Percentiles rank a stretch among this genome's conserved stretches.
Evolutionary conservation across 2,888 invertebrate species (phyloP).

Genomic region (Thalpophila matura): DNA sequence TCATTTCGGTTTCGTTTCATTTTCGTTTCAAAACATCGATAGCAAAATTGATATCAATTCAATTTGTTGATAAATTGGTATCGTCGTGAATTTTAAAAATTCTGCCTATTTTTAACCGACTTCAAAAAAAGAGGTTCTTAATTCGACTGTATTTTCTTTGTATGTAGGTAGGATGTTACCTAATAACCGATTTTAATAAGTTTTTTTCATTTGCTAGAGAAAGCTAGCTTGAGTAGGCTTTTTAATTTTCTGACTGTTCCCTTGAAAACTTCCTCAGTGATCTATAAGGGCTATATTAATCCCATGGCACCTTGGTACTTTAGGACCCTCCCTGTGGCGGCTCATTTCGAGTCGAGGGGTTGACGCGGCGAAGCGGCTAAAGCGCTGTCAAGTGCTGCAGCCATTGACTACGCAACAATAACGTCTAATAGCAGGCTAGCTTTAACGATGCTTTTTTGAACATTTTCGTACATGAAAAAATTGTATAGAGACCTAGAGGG

Average conservation of each 20-base stretch:
- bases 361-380: slow-evolving; percentile 75
- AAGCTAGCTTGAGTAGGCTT: too few relatives aligned
- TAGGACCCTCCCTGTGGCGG: slow-evolving; percentile 60
- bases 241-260: slow-evolving; percentile 6
- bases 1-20: neutral
- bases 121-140: too few relatives aligned
- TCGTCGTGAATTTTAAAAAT: neutral
- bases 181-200: too few relatives aligned
- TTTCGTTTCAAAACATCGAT: neutral
- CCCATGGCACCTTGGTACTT: slow-evolving; percentile 53
- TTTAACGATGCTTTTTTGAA: slow-evolving; percentile 66
- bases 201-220: too few relatives aligned
- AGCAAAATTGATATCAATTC: neutral
- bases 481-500: slow-evolving; percentile 21
- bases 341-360: slow-evolving; percentile 73
- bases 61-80: slow-evolving; percentile 10
- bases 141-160: too few relatives aligned
- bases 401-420: slow-evolving; percentile 81
- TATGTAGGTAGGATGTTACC: too few relatives aligned
- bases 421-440: slow-evolving; percentile 75
- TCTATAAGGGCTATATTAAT: slow-evolving; percentile 61
- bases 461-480: slow-evolving; percentile 26
- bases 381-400: slow-evolving; percentile 73
- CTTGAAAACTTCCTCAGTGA: slow-evolving; percentile 20
- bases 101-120: too few relatives aligned